Conservation (phyloP, 35 echinoderm and acorn worm species). For the Heliocidaris erythrogramma region DNA sequence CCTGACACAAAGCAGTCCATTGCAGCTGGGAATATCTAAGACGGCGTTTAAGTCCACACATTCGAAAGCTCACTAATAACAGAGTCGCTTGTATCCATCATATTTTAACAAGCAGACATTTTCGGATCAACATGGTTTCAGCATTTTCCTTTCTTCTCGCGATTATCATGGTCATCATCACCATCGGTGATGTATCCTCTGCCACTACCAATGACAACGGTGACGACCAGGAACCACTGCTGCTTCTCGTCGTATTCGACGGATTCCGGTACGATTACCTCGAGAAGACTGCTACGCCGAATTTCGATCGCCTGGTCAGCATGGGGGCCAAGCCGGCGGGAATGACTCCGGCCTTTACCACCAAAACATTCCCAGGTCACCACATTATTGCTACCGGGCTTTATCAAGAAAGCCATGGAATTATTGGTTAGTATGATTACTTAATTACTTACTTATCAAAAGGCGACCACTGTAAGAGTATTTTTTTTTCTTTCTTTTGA, state of each 20-base stretch:
- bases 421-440: neutral
- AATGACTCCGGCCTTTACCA: slow-evolving; percentile 25
- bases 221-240: neutral
- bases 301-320: slow-evolving; percentile 38
- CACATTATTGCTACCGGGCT: slow-evolving; percentile 46
- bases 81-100: too few species aligned
- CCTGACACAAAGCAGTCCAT: too few species aligned
- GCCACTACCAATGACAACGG: neutral
- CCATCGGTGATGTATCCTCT: neutral
- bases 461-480: too few species aligned
- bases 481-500: too few species aligned
- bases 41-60: too few species aligned
- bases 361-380: slow-evolving; percentile 52
- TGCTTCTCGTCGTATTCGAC: slow-evolving; percentile 49
- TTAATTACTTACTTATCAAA: neutral
- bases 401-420: slow-evolving; percentile 50
- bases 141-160: neutral
- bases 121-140: neutral
- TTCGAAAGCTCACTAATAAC: too few species aligned
- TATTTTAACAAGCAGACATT: neutral
- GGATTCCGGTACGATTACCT: slow-evolving; percentile 57
- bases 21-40: too few species aligned
- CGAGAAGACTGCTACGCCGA: slow-evolving; percentile 7
- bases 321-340: slow-evolving; percentile 6
- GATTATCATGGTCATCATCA: neutral